Evolutionary conservation across 1,140 invertebrate genomes (phyloP).

Genomic region (Aradophagus sp.): DNA sequence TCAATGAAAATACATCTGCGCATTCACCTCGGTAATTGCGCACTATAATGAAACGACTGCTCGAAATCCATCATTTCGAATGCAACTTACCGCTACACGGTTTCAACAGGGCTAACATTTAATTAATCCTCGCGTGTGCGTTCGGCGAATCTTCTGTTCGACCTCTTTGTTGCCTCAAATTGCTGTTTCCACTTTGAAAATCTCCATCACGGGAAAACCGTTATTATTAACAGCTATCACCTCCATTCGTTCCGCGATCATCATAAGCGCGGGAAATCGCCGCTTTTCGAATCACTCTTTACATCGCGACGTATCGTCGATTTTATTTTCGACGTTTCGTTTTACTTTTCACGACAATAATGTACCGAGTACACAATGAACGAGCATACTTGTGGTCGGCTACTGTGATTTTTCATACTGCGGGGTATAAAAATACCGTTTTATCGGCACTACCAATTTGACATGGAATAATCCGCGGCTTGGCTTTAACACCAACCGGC

Average conservation of each 20-base stretch:
- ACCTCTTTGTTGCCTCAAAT: conserved; percentile 26
- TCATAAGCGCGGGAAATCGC: too few species aligned
- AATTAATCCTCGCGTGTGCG: conserved; percentile 28
- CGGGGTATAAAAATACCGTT: conserved; percentile 15
- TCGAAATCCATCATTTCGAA: conserved; percentile 37
- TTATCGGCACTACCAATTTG: conserved; percentile 18
- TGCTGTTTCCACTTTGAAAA: conserved; percentile 7
- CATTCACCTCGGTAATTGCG: conserved; percentile 23
- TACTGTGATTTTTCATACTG: too few species aligned
- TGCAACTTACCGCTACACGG: conserved; percentile 18
- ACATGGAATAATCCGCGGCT: conserved; percentile 28
- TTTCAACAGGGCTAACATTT: conserved; percentile 27
- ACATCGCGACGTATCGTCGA: too few species aligned
- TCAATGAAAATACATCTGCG: conserved; percentile 35
- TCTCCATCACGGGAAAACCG: too few species aligned
- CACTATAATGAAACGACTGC: conserved; percentile 23
- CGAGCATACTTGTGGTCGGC: too few species aligned
- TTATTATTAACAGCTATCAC: too few species aligned
- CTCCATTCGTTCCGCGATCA: too few species aligned
- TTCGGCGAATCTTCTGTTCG: conserved; percentile 20
- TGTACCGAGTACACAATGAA: too few species aligned
- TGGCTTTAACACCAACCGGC: conserved; percentile 22
- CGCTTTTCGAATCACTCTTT: too few species aligned
- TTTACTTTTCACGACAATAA: too few species aligned
- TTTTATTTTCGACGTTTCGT: conserved; percentile 4